Evolutionary conservation across 2,113 vertebrate genomes (phyloP).

Genomic region (Pangasianodon gigas): DNA sequence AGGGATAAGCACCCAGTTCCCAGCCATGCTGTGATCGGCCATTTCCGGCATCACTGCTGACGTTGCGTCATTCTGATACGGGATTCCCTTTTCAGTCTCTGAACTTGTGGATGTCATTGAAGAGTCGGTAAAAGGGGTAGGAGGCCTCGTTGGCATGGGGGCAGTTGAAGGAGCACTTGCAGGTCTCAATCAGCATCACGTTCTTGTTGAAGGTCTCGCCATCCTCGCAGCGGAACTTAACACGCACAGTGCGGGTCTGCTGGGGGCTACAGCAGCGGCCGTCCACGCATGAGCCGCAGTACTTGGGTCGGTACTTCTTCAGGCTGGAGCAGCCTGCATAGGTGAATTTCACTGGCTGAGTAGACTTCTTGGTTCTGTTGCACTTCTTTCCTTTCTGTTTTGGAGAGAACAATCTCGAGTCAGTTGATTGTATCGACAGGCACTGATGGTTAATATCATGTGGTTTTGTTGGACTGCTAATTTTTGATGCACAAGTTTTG

Average conservation of each 20-base stretch:
- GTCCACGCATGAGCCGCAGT: constrained; percentile 93
- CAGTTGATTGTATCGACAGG: constrained; percentile 13
- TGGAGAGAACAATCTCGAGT: constrained; percentile 37
- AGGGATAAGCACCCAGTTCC: constrained; percentile 62
- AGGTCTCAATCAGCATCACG: constrained; percentile 97
- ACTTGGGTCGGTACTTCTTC: constrained; percentile 93
- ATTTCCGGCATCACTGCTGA: constrained; percentile 42
- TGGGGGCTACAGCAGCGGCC: constrained; percentile 93
- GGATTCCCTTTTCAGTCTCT: constrained; percentile 81
- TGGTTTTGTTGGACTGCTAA: background rate
- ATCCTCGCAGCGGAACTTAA: constrained; percentile 92
- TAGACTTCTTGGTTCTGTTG: constrained; percentile 88
- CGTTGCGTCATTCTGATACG: background rate
- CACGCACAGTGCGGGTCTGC: constrained; percentile 91
- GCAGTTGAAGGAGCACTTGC: constrained; percentile 94
- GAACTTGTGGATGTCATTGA: constrained; percentile 99
- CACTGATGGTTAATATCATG: background rate
- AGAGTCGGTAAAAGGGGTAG: constrained; percentile 92
- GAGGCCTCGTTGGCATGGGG: constrained; percentile 83
- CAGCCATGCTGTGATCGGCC: constrained; percentile 61
- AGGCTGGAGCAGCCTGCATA: constrained; percentile 91
- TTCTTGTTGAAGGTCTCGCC: constrained; percentile 96
- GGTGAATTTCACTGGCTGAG: constrained; percentile 81
- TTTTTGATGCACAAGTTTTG: background rate
- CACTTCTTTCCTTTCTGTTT: constrained; percentile 97